Conservation (phyloP, 1,140 invertebrate species). For the Mizuhopecten yessoensis region DNA sequence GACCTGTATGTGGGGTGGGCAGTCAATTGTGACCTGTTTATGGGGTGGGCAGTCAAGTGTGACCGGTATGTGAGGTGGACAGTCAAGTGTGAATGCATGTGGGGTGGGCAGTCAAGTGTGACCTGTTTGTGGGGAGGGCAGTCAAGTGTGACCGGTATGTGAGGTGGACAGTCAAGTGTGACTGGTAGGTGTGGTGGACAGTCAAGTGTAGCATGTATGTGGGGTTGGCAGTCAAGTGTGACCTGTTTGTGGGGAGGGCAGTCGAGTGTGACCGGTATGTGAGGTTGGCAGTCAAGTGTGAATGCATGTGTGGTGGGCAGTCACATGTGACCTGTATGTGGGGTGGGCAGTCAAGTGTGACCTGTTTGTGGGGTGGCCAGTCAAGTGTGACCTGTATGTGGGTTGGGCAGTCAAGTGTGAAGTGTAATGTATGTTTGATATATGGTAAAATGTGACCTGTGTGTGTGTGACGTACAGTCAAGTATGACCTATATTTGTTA, state of each 20-base stretch:
- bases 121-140: neutral
- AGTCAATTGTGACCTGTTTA: neutral
- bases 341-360: too few relatives aligned
- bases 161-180: neutral
- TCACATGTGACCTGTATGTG: too few relatives aligned
- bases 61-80: neutral
- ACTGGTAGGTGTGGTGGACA: neutral
- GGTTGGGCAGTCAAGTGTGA: too few relatives aligned
- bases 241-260: neutral
- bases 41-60: neutral
- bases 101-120: too few relatives aligned
- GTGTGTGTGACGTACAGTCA: too few relatives aligned
- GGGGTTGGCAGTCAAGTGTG: too few relatives aligned
- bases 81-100: neutral
- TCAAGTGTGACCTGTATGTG: too few relatives aligned
- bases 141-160: neutral
- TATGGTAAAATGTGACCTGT: too few relatives aligned
- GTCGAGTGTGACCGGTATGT: neutral
- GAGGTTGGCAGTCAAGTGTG: too few relatives aligned
- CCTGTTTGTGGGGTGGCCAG: too few relatives aligned
- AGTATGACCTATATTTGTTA: too few relatives aligned
- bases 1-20: neutral
- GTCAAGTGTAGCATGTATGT: neutral
- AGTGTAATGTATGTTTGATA: too few relatives aligned
- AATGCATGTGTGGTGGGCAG: neutral